A percentile compares a stretch with the other conserved stretches of the same genome.
Evolutionary conservation across 2,888 invertebrate species (phyloP).

Genomic region (Microchrysa polita): DNA sequence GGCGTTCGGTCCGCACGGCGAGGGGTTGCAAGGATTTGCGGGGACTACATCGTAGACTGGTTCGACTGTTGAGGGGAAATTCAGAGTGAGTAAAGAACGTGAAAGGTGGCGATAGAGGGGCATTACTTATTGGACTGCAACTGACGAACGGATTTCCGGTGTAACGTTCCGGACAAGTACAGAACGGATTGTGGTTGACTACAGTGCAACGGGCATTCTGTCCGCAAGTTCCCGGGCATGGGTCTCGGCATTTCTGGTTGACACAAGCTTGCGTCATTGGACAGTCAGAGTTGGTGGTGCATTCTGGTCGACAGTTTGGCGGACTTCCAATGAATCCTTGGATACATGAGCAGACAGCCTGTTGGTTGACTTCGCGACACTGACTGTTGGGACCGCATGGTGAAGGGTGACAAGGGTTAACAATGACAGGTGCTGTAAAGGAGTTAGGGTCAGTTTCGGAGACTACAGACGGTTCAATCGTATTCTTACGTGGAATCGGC

Average conservation of each 20-base stretch:
- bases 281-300: constrained; percentile 78
- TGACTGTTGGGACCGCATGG: constrained; percentile 81
- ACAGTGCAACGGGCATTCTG: constrained; percentile 76
- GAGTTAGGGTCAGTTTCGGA: background rate
- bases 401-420: constrained; percentile 67
- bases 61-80: constrained; percentile 65
- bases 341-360: constrained; percentile 76
- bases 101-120: background rate
- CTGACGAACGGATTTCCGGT: constrained; percentile 78
- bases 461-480: too few species aligned
- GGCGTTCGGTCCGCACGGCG: constrained; percentile 75
- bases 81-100: constrained; percentile 46
- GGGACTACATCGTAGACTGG: constrained; percentile 74
- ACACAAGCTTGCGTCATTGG: constrained; percentile 75
- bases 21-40: constrained; percentile 72
- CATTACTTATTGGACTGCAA: constrained; percentile 60
- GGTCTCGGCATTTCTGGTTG: constrained; percentile 80
- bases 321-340: constrained; percentile 74
- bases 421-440: constrained; percentile 43
- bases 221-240: constrained; percentile 80
- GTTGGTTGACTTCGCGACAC: constrained; percentile 65
- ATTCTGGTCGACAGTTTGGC: constrained; percentile 79
- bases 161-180: constrained; percentile 72
- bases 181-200: constrained; percentile 78
- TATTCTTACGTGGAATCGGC: constrained; percentile 51